These are phyloP conservation scores for Drosophila dunni DNA, from an alignment of 1,140 invertebrate genomes.

Conservation along the genomic window DNA sequence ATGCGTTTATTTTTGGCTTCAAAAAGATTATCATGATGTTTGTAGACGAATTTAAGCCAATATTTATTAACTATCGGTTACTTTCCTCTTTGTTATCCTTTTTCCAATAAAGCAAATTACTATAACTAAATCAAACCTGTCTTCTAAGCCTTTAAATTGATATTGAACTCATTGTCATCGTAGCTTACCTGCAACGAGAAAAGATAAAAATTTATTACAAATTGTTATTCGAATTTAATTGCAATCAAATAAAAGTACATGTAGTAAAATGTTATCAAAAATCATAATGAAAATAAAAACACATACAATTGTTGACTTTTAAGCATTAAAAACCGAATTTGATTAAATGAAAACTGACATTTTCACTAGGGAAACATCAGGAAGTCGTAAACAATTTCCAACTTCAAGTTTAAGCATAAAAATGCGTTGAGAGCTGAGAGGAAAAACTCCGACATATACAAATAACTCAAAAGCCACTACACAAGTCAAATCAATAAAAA, in stretches of 20 bases:
- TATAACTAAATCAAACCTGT: background rate
- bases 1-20: background rate
- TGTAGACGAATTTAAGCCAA: too few relatives aligned
- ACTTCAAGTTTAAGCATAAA: constrained; percentile 33
- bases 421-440: constrained; percentile 32
- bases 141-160: background rate
- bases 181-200: constrained; percentile 68
- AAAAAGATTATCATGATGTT: too few relatives aligned
- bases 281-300: constrained; percentile 33
- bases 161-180: background rate
- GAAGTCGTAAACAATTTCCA: constrained; percentile 22
- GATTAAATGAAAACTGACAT: constrained; percentile 64
- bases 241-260: constrained; percentile 16
- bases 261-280: constrained; percentile 52
- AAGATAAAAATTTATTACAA: constrained; percentile 20
- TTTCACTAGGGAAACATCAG: constrained; percentile 44
- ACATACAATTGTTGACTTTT: constrained; percentile 19
- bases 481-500: constrained; percentile 61
- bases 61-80: too few relatives aligned
- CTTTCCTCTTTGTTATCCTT: too few relatives aligned
- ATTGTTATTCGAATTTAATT: constrained; percentile 57
- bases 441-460: constrained; percentile 21
- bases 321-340: constrained; percentile 41
- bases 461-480: constrained; percentile 47
- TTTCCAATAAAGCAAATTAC: background rate